Percentiles rank a stretch among this genome's conserved stretches.
Evolutionary conservation across 1,140 invertebrate species (phyloP).

Genomic region (Pachyrhynchus sulphureomaculatus): DNA sequence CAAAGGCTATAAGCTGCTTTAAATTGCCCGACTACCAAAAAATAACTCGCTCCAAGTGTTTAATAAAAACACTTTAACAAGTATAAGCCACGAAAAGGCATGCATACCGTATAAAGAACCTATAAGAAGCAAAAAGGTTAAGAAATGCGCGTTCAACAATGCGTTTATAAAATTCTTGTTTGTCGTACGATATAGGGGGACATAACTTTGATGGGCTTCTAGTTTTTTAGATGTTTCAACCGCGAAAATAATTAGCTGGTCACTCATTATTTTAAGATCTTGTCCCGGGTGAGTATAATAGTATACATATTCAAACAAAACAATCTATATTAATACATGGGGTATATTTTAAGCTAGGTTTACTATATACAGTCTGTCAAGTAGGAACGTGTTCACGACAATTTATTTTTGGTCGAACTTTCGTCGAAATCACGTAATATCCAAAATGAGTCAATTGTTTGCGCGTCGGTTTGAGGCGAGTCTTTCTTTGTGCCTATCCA

Average conservation of each 20-base stretch:
- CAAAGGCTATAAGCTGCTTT: no score
- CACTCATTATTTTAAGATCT: slow-evolving; percentile 13
- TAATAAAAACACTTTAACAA: slow-evolving; percentile 13
- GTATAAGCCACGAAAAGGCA: slow-evolving; percentile 14
- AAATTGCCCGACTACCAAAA: background rate
- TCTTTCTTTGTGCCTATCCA: no score
- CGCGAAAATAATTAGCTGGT: slow-evolving; percentile 17
- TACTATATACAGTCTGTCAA: no score
- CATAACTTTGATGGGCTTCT: slow-evolving; percentile 20
- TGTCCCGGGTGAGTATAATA: no score
- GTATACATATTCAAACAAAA: no score
- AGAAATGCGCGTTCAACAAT: slow-evolving; percentile 2
- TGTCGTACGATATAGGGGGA: background rate
- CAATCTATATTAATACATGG: no score
- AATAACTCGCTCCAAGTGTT: background rate
- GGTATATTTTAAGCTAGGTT: no score
- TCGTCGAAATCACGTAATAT: no score
- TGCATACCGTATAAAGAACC: slow-evolving; percentile 15
- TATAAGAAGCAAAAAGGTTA: background rate
- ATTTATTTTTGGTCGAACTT: no score
- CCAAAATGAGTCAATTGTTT: no score
- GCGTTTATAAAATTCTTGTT: slow-evolving; percentile 11
- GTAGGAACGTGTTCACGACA: no score
- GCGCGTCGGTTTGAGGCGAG: no score
- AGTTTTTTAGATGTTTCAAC: slow-evolving; percentile 4